Conservation (phyloP, 2,797 vertebrate species). For the Pristis pectinata region DNA sequence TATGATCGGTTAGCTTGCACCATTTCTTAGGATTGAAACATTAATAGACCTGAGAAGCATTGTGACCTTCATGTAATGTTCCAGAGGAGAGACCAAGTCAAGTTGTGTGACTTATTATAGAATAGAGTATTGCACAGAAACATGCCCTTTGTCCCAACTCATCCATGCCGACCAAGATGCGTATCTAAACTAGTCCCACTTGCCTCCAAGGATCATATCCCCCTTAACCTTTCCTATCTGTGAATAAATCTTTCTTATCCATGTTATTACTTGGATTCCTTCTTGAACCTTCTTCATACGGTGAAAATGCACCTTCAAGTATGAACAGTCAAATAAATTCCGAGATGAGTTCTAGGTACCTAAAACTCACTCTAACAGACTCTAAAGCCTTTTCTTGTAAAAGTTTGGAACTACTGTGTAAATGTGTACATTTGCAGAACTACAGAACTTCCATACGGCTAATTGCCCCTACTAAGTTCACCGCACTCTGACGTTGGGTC, state of each 20-base stretch:
- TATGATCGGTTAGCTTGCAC: neutral
- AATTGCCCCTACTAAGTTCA: no score
- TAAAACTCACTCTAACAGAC: neutral
- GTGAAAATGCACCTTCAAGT: neutral
- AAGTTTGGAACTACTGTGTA: neutral
- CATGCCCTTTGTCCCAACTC: no score
- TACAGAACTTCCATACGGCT: no score
- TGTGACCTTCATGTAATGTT: neutral
- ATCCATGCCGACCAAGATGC: no score
- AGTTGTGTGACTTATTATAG: neutral
- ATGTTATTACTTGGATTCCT: neutral
- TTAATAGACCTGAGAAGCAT: neutral
- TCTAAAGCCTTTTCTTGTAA: neutral
- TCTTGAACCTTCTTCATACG: neutral
- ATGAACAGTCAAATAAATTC: neutral
- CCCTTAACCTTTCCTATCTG: no score
- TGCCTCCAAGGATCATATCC: no score
- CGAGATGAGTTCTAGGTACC: neutral
- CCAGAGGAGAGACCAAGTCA: neutral
- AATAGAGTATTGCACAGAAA: no score
- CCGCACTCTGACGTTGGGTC: no score
- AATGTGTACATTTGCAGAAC: no score
- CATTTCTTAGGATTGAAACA: neutral
- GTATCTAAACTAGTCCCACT: no score
- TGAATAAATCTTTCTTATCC: no score